phyloP scores from a whole-genome alignment of 2,797 vertebrate species.

The Novumbra hubbsi region DNA sequence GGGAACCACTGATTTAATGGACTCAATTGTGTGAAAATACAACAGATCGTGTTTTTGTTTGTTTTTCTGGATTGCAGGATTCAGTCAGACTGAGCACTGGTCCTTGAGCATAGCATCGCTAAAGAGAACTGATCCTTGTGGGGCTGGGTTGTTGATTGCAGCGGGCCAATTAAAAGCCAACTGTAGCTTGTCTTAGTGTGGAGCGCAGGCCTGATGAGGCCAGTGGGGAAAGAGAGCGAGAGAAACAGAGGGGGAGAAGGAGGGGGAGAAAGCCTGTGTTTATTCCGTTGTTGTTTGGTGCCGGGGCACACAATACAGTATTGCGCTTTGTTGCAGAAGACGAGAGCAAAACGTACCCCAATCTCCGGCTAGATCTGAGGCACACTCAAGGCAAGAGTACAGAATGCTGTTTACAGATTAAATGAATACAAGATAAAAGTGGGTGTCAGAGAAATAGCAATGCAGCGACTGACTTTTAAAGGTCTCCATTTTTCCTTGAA shows the following conservation, averaged over 20 bases:
- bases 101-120: conserved; percentile 66
- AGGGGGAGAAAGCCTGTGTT: conserved; percentile 38
- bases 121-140: conserved; percentile 64
- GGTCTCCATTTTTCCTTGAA: conserved; percentile 73
- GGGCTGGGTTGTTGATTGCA: conserved; percentile 68
- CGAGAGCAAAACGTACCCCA: conserved; percentile 51
- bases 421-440: conserved; percentile 76
- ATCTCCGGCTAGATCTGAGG: conserved; percentile 67
- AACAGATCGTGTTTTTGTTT: conserved; percentile 60
- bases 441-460: conserved; percentile 64
- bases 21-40: conserved; percentile 27
- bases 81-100: conserved; percentile 64
- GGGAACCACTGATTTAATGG: too few relatives aligned
- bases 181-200: conserved; percentile 43
- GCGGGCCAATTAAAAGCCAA: conserved; percentile 76
- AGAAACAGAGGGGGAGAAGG: background rate
- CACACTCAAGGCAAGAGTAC: conserved; percentile 67
- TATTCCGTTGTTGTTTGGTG: conserved; percentile 50
- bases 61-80: conserved; percentile 63
- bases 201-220: conserved; percentile 64
- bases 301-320: conserved; percentile 45
- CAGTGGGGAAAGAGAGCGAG: conserved; percentile 43
- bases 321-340: conserved; percentile 67
- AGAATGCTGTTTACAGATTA: conserved; percentile 74
- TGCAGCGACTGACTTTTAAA: conserved; percentile 74